Conservation (phyloP, 2,113 vertebrate genomes). For the Felis chaus region DNA sequence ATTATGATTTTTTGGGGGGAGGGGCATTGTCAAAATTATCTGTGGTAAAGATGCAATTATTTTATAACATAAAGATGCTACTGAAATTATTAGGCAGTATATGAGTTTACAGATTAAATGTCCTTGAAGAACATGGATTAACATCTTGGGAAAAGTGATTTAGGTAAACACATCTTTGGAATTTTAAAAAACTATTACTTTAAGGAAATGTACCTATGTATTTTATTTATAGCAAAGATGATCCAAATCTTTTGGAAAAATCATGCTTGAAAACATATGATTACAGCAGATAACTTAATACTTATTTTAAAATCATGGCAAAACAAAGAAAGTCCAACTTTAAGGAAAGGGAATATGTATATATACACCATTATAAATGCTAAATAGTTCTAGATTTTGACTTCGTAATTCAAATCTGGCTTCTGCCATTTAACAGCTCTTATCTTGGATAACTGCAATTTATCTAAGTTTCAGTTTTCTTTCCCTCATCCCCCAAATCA, state of each 20-base stretch:
- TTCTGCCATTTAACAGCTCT: background rate
- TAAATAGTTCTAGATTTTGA: background rate
- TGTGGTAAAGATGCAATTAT: background rate
- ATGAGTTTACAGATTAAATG: background rate
- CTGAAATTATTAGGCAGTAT: background rate
- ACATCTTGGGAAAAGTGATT: background rate
- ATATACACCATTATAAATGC: background rate
- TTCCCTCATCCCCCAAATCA: background rate
- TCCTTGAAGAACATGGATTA: background rate
- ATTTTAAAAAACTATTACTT: background rate
- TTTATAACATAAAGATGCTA: background rate
- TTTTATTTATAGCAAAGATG: background rate
- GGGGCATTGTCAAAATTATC: background rate
- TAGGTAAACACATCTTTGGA: background rate
- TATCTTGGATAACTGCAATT: background rate
- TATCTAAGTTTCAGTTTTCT: background rate
- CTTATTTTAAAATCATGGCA: background rate
- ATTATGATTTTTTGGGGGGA: fast-evolving
- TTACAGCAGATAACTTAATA: background rate
- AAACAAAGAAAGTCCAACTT: background rate
- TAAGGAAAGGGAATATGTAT: background rate
- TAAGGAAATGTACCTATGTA: background rate
- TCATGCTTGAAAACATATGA: background rate
- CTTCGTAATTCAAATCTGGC: background rate
- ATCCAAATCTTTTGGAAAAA: background rate